These are phyloP conservation scores for Cnemophilus loriae DNA, from an alignment of 2,113 vertebrate genomes.

Conservation along the genomic window DNA sequence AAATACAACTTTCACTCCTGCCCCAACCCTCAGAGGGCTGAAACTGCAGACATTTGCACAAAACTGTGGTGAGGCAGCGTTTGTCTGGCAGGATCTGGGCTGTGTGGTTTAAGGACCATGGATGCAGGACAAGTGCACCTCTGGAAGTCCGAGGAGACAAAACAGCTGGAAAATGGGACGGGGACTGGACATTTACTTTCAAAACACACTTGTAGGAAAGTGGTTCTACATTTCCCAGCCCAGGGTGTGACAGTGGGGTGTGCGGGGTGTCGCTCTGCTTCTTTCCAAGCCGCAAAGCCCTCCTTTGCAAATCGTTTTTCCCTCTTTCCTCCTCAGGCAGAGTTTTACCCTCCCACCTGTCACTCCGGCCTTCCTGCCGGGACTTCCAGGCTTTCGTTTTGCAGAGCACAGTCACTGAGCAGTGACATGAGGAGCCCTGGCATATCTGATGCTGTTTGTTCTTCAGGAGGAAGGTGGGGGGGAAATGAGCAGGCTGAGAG, in stretches of 20 bases:
- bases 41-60: not conserved
- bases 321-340: not conserved
- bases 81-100: not conserved
- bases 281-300: not conserved
- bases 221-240: not conserved
- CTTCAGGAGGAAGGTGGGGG: not conserved
- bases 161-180: not conserved
- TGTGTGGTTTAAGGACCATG: not conserved
- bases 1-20: not conserved
- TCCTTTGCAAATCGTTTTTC: not conserved
- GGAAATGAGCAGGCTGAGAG: not conserved
- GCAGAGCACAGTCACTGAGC: not conserved
- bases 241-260: accelerated
- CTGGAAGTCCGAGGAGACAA: not conserved
- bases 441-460: not conserved
- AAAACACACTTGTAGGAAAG: not conserved
- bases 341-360: not conserved
- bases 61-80: not conserved
- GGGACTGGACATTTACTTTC: not conserved
- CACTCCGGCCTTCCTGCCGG: not conserved
- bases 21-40: not conserved
- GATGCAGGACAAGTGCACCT: not conserved
- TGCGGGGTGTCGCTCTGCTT: not conserved
- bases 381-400: not conserved
- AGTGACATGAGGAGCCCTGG: not conserved